Percentiles rank a stretch among this genome's conserved stretches.
Evolutionary conservation across 2,888 invertebrate species (phyloP).

Genomic region (Caenorhabditis sp.): DNA sequence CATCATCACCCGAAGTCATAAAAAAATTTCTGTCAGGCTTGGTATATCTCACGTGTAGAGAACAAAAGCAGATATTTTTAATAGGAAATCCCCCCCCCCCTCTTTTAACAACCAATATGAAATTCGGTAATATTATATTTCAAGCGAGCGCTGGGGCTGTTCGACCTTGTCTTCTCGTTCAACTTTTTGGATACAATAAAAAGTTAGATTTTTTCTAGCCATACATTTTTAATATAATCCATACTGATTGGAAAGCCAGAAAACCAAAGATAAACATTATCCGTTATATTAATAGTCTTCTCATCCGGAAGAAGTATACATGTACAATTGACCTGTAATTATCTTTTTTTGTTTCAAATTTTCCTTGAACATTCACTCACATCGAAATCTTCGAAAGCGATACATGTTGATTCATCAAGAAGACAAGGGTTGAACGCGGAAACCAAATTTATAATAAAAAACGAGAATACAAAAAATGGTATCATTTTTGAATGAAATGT

Average conservation of each 20-base stretch:
- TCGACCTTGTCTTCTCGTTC: too few relatives aligned
- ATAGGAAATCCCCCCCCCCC: too few relatives aligned
- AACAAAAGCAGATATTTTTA: too few relatives aligned
- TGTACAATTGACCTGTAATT: conserved; percentile 45
- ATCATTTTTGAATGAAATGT: neutral
- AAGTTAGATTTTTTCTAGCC: too few relatives aligned
- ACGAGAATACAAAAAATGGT: neutral
- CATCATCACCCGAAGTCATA: too few relatives aligned
- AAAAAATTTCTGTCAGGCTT: too few relatives aligned
- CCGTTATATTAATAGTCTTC: conserved; percentile 36
- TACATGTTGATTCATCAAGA: conserved; percentile 38
- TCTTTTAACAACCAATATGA: too few relatives aligned
- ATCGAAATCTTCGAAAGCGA: conserved; percentile 51
- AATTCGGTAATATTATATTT: too few relatives aligned
- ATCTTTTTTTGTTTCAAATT: neutral
- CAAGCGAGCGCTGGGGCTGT: too few relatives aligned
- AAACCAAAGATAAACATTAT: conserved; percentile 42
- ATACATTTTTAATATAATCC: conserved; percentile 21
- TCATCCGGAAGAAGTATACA: conserved; percentile 39
- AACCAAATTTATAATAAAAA: conserved; percentile 2
- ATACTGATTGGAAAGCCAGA: conserved; percentile 45
- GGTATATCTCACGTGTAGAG: too few relatives aligned
- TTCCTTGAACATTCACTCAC: conserved; percentile 7
- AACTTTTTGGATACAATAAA: too few relatives aligned
- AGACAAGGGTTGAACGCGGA: conserved; percentile 40